Conservation (phyloP, 2,888 invertebrate species). For the Rapana venosa region DNA sequence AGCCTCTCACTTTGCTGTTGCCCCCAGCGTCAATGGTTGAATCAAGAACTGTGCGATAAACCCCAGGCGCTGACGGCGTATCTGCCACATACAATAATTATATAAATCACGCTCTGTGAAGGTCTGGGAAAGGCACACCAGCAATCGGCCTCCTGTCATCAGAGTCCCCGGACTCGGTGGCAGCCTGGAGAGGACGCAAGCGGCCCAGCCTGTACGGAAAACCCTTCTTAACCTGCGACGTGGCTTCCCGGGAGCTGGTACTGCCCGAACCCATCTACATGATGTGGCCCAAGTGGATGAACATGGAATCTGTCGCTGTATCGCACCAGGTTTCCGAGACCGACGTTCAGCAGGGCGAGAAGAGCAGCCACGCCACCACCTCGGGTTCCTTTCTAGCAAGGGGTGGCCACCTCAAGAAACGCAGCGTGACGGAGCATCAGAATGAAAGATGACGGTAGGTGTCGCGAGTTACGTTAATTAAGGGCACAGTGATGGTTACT, state of each 20-base stretch:
- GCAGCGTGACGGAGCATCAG: no score
- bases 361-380: not conserved
- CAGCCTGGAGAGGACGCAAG: not conserved
- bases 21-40: no score
- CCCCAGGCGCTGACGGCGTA: no score
- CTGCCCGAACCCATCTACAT: not conserved
- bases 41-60: no score
- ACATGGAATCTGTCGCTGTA: not conserved
- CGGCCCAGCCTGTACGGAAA: not conserved
- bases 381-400: no score
- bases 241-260: not conserved
- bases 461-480: no score
- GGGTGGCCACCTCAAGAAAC: no score
- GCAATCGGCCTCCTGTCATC: slow-evolving; percentile 5
- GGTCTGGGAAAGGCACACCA: not conserved
- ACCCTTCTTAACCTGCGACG: not conserved
- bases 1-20: no score
- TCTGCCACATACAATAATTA: no score
- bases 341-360: not conserved
- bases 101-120: not conserved
- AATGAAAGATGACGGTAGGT: no score
- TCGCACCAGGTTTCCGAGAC: not conserved
- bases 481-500: no score
- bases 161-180: not conserved
- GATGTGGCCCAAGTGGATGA: not conserved